A percentile compares a stretch with the other conserved stretches of the same genome.
Evolutionary conservation across 1,140 invertebrate genomes (phyloP).

Genomic region (Drosophila sp.): DNA sequence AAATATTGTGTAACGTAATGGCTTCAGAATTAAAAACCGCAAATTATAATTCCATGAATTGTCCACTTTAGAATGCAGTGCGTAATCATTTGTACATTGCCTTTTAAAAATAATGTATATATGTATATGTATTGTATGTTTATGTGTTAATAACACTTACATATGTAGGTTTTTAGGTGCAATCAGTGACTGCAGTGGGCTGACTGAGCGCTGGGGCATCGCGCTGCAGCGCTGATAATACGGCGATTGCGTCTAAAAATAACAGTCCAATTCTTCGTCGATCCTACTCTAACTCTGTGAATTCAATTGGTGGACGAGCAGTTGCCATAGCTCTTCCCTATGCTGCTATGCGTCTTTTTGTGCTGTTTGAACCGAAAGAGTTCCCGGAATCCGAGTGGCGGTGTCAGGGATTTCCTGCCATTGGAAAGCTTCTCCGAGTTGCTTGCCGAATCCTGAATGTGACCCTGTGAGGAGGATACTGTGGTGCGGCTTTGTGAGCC

Average conservation of each 20-base stretch:
- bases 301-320: slow-evolving; percentile 71
- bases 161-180: slow-evolving; percentile 53
- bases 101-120: not conserved
- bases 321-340: slow-evolving; percentile 39
- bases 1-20: not conserved
- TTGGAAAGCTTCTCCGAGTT: slow-evolving; percentile 52
- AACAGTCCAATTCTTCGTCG: slow-evolving; percentile 46
- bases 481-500: slow-evolving; percentile 14
- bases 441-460: slow-evolving; percentile 58
- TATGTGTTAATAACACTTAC: slow-evolving; percentile 28
- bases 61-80: not conserved
- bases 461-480: slow-evolving; percentile 49
- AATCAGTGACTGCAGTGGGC: slow-evolving; percentile 59
- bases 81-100: slow-evolving; percentile 10
- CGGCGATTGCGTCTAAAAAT: slow-evolving; percentile 53
- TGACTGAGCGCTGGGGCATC: slow-evolving; percentile 34
- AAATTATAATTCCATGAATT: slow-evolving; percentile 1
- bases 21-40: not conserved
- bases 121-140: not conserved
- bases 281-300: slow-evolving; percentile 8
- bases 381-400: slow-evolving; percentile 60
- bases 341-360: slow-evolving; percentile 33
- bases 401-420: slow-evolving; percentile 26
- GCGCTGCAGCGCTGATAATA: slow-evolving; percentile 53
- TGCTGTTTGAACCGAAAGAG: slow-evolving; percentile 60